These are phyloP conservation scores for Patiria pectinifera DNA, from an alignment of 53 echinoderm and acorn worm species.

Conservation along the genomic window DNA sequence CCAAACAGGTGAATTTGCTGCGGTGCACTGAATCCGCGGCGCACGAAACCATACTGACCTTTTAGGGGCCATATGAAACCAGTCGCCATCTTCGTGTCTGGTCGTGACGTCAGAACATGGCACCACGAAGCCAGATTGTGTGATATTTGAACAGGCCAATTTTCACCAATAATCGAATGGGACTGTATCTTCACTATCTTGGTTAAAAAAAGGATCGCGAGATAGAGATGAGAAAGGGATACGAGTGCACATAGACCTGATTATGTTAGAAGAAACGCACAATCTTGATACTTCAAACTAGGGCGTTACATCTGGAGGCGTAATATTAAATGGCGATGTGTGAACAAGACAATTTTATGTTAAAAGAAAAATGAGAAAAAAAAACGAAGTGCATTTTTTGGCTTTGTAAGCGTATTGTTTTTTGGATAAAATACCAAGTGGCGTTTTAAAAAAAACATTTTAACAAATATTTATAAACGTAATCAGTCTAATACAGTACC, in stretches of 20 bases:
- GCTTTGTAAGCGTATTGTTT: no score
- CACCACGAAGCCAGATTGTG: conserved; percentile 10
- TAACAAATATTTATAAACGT: no score
- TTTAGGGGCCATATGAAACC: conserved; percentile 21
- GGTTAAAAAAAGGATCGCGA: not conserved
- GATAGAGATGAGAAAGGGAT: not conserved
- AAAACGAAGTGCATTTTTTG: no score
- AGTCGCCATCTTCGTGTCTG: conserved; percentile 19
- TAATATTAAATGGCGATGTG: no score
- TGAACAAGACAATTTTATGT: no score
- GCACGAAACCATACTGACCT: not conserved
- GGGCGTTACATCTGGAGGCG: no score
- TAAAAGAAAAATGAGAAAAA: no score
- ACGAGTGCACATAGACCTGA: not conserved
- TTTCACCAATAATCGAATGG: conserved; percentile 35
- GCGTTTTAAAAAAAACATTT: no score
- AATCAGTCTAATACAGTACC: no score
- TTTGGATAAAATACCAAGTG: no score
- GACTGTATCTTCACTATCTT: not conserved
- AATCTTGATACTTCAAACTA: not conserved
- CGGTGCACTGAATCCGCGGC: not conserved
- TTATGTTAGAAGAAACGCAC: not conserved
- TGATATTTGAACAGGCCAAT: conserved; percentile 49
- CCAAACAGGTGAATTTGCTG: not conserved
- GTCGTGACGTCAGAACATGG: conserved; percentile 23